Base-by-base conservation (phyloP, 1,140 invertebrate species). In the Drosophila elegans region DNA sequence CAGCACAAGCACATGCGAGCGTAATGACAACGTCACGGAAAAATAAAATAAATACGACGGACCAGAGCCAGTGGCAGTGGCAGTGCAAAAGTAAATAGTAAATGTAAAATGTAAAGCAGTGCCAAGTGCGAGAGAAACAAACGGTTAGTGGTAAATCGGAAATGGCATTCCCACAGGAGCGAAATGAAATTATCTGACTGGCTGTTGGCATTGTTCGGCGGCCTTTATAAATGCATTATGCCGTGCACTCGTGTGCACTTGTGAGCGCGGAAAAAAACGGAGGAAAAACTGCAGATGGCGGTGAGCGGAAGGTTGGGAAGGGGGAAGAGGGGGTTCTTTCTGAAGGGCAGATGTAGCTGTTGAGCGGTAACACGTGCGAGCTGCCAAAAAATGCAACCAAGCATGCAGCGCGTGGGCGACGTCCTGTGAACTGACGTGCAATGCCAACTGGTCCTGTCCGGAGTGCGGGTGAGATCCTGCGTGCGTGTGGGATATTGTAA, bases 191-290 rank as follows among this genome's bases (percentile, higher is more conserved):
- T 78, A 86, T 85, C 67, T 67, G 74, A 71, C 63, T 71, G 66
- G 59, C 66, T 63, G 29, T 57, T 59, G 56, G 81, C 81, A 85
- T 77, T 80, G 62, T 78, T 77, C 67, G 71, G 59, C 69, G 82
- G 63, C 81, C 78, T 81, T 85, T 52, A 74, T 71, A 86, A 85
- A 86, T 85, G 82, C 82, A 81, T 85, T 85, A 83, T 85, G 82
- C 64, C 79, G 63, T 54, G 81, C 73, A 85, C 81, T 77, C 77
- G 56, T 80, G 60, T 62, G 80, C 80, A 75, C 49, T 16, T 16
- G 29, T 44, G 34, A 74, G 49, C 41, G 44, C 42, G n/a, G 3
- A 10, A 39, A 48, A 45, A 51, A 67, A 44, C 13, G 45, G 45
- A 12, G 45, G 16, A 13, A 11, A 34, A 49, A 34, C 29, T 49